These are phyloP conservation scores for Speoplatyrhinus poulsoni DNA, from an alignment of 2,113 vertebrate species.

Conservation along the genomic window DNA sequence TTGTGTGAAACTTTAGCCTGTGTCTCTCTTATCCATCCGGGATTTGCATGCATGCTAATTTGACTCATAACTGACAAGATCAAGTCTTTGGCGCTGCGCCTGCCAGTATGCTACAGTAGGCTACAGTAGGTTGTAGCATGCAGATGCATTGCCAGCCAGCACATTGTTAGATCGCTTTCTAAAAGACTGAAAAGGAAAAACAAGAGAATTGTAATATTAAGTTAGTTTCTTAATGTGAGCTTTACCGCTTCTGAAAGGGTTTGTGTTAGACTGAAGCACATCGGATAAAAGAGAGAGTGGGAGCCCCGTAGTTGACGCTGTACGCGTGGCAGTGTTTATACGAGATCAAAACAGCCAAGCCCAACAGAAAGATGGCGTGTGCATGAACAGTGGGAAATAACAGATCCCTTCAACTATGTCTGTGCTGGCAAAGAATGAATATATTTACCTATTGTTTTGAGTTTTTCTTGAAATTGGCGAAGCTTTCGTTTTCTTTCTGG, in stretches of 20 bases:
- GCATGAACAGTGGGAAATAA: constrained; percentile 50
- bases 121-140: too few species aligned
- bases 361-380: constrained; percentile 81
- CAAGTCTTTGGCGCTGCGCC: not conserved
- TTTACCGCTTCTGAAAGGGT: not conserved
- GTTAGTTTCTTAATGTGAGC: not conserved
- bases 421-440: constrained; percentile 1
- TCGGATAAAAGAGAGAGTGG: constrained; percentile 20
- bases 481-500: constrained; percentile 94
- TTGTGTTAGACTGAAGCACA: constrained; percentile 51
- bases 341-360: constrained; percentile 84
- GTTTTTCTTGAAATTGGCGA: constrained; percentile 89
- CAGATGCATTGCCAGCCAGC: too few species aligned
- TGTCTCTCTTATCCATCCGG: not conserved
- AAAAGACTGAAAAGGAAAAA: not conserved
- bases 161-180: not conserved
- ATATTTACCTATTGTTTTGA: constrained; percentile 92
- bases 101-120: too few species aligned
- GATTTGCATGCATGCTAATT: not conserved
- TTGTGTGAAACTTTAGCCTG: not conserved
- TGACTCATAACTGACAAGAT: not conserved
- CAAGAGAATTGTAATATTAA: not conserved
- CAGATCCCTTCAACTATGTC: constrained; percentile 25
- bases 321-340: constrained; percentile 95
- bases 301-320: constrained; percentile 77